Evolutionary conservation across 2,797 vertebrate genomes (phyloP).

Genomic region (Phylloscopus collybita): DNA sequence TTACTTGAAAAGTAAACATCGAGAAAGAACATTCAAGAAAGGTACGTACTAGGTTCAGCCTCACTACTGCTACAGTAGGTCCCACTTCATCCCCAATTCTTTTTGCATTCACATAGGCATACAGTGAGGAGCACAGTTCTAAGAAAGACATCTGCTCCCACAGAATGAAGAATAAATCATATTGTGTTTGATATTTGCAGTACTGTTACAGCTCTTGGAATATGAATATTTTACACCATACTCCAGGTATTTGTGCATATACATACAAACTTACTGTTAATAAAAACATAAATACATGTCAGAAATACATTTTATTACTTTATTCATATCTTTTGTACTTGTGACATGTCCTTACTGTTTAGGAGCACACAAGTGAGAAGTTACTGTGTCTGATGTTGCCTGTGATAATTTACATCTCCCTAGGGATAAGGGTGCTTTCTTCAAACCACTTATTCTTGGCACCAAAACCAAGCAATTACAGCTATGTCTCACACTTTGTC

Average conservation of each 20-base stretch:
- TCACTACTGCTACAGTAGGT: not conserved
- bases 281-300: not conserved
- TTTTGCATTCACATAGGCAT: not conserved
- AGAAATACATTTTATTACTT: not conserved
- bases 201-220: not conserved
- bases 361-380: slow-evolving; percentile 1
- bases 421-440: slow-evolving; percentile 28
- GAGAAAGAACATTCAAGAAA: not conserved
- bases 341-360: not conserved
- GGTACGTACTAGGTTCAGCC: not conserved
- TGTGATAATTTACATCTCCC: slow-evolving; percentile 13
- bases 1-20: not conserved
- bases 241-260: not conserved
- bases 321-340: not conserved
- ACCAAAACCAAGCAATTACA: slow-evolving; percentile 32
- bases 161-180: not conserved
- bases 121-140: not conserved
- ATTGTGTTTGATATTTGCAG: not conserved
- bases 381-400: not conserved
- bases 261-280: not conserved
- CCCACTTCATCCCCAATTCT: not conserved
- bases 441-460: slow-evolving; percentile 31
- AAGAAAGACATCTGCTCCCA: not conserved
- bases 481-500: slow-evolving; percentile 22
- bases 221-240: not conserved